Percentiles rank a stretch among this genome's conserved stretches.
Evolutionary conservation across 2,888 invertebrate genomes (phyloP).

Genomic region (Leptinotarsa juncta): DNA sequence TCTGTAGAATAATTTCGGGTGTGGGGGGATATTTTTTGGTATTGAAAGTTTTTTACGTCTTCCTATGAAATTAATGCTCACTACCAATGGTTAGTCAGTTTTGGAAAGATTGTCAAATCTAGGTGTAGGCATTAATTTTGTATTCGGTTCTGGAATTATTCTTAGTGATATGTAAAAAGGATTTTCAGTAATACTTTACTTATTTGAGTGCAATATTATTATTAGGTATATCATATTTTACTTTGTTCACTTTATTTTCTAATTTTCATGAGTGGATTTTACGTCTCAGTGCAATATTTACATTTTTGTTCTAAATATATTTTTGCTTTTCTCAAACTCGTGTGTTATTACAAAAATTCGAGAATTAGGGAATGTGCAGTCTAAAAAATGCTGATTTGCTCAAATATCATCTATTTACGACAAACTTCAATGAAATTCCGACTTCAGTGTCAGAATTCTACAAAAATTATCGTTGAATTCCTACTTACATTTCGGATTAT

Average conservation of each 20-base stretch:
- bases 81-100: background rate
- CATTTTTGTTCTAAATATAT: background rate
- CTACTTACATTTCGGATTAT: too few relatives aligned
- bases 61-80: conserved; percentile 15
- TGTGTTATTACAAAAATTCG: too few relatives aligned
- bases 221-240: background rate
- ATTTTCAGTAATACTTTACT: background rate
- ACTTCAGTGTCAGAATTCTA: too few relatives aligned
- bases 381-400: too few relatives aligned
- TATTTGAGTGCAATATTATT: conserved; percentile 17
- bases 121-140: conserved; percentile 13
- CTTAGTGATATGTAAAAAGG: conserved; percentile 2
- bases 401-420: background rate
- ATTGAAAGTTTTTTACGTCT: background rate
- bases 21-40: conserved; percentile 14
- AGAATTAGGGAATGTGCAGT: too few relatives aligned
- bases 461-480: too few relatives aligned
- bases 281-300: background rate
- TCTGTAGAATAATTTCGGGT: background rate
- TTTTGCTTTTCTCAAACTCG: too few relatives aligned
- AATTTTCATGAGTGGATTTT: background rate
- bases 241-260: background rate
- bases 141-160: background rate
- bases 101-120: background rate
- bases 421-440: too few relatives aligned